Evolutionary conservation across 2,113 vertebrate species (phyloP), one percentile per base, ranked within the genome.

Genomic region (Rissa tridactyla): DNA sequence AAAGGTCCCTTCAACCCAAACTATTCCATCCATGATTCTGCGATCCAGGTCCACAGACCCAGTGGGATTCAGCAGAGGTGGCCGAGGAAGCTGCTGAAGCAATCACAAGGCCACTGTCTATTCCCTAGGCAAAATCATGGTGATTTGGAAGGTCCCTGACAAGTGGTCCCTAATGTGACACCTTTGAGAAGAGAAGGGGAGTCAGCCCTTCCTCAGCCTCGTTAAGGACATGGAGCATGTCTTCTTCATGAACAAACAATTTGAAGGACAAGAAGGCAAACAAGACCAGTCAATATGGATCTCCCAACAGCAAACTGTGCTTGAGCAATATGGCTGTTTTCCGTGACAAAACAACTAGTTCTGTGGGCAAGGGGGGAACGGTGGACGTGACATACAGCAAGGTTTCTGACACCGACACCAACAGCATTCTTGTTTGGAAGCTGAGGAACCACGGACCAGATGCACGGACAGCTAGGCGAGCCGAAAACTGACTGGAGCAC

Each of bases 81-180:
- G 30, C 54, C 22, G 44, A 42, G 42, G 64, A 10, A 80, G 8
- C 40, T 34, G 61, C 57, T 15, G 66, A 38, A 55, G 34, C 8
- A 3, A 40, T 38, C 0, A 0, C 0, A 4, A 79, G 34, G 38
- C 21, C 4, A 11, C 34, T 15, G 19, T 11, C 64, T n/a, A 2
- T 27, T 52, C 46, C 22, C 15, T 6, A 36, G 44, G 27, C 10
- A 21, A 11, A 6, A 13, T 5, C 46, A 17, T 5, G 42, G 64
- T 25, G 25, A 21, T 49, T 11, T 70, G n/a, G 55, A 64, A 70
- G 46, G 27, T 32, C 52, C 51, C 61, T 27, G 60, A 11, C 21
- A 58, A 32, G 44, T 14, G 77, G n/a, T 64, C 40, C 57, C 5
- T 1, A 26, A 44, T 15, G 21, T 46, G 70, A 27, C 51, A 12